A percentile compares a stretch with the other conserved stretches of the same genome.
Evolutionary conservation across 2,113 vertebrate species (phyloP).

Genomic region (Pampusana beccarii): DNA sequence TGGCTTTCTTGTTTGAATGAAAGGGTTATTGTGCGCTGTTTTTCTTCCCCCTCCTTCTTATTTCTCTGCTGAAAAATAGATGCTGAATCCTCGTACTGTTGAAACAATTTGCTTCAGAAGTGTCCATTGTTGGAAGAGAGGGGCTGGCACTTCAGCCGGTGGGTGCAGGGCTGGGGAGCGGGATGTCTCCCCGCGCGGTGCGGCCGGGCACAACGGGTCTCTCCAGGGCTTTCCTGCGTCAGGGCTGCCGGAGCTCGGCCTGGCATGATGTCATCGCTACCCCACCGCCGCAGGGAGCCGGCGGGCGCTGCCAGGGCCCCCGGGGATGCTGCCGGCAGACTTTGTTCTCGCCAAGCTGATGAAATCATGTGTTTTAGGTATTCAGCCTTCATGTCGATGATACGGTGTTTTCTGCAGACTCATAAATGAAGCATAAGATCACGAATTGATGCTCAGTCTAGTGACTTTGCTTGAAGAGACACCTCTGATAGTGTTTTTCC

Average conservation of each 20-base stretch:
- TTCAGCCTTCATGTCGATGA: rapidly evolving
- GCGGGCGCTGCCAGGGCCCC: not conserved
- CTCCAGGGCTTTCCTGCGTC: not conserved
- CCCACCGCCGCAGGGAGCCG: slow-evolving; percentile 56
- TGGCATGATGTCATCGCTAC: slow-evolving; percentile 70
- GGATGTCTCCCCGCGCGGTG: not conserved
- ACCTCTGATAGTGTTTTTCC: not conserved
- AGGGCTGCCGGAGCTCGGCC: slow-evolving; percentile 2
- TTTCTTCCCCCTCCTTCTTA: rapidly evolving
- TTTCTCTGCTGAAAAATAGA: slow-evolving; percentile 45
- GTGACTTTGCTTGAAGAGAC: not conserved
- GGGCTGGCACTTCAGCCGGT: not conserved
- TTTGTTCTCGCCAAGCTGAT: slow-evolving; percentile 12
- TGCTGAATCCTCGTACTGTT: slow-evolving; percentile 22
- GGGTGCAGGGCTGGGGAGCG: slow-evolving; percentile 37
- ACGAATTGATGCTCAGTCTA: not conserved
- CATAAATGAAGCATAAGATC: not conserved
- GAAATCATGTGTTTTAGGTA: not conserved
- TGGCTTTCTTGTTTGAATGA: slow-evolving; percentile 42
- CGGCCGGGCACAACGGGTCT: not conserved
- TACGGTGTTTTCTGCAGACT: not conserved
- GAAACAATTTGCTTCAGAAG: not conserved
- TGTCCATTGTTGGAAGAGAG: slow-evolving; percentile 43
- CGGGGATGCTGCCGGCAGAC: slow-evolving; percentile 4
- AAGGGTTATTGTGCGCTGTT: slow-evolving; percentile 41